Conservation (phyloP, 2,888 invertebrate genomes). For the Phengaris arion region DNA sequence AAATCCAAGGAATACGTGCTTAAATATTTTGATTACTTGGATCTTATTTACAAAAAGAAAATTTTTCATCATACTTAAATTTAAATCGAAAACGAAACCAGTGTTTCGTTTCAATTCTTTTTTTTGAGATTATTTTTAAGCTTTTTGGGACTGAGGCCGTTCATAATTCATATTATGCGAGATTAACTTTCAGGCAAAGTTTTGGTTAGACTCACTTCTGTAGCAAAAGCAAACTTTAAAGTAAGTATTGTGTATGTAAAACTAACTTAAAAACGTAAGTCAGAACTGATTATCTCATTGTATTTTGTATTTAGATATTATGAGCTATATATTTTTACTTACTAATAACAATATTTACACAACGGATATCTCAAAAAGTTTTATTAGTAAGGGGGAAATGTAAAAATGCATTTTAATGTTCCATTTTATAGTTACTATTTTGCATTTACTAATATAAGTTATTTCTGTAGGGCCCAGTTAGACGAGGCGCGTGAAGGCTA, state of each 20-base stretch:
- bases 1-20: too few species aligned
- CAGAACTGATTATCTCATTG: conserved; percentile 2
- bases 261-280: background rate
- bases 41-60: too few species aligned
- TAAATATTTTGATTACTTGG: too few species aligned
- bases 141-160: background rate
- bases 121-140: background rate
- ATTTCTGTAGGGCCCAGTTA: background rate
- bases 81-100: too few species aligned
- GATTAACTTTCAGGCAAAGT: background rate
- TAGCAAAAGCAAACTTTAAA: background rate
- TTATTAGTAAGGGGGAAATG: background rate
- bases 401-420: background rate
- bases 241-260: background rate
- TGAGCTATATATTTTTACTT: background rate
- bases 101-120: too few species aligned
- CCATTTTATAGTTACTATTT: background rate
- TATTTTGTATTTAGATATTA: background rate
- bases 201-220: background rate
- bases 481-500: too few species aligned
- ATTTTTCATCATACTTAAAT: too few species aligned
- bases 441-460: background rate
- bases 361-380: too few species aligned
- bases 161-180: background rate
- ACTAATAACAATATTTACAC: too few species aligned